phyloP scores from a whole-genome alignment of 30 jellyfish, hydroid and myxozoan genomes.

The Turritopsis dohrnii region DNA sequence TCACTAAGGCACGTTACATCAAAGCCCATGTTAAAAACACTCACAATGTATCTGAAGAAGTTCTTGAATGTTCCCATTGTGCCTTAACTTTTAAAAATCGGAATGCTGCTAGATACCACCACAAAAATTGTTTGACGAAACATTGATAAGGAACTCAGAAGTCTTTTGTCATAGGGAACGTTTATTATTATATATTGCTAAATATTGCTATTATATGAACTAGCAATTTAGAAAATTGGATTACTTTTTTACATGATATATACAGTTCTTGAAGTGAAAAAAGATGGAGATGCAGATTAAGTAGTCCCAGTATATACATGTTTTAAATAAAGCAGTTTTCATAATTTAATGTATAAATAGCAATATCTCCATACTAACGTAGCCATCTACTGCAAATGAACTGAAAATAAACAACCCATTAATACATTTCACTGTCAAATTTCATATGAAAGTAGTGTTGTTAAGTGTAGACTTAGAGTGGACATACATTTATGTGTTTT shows the following conservation, averaged over 20 bases:
- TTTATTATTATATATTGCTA: background rate
- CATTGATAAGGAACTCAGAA: background rate
- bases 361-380: background rate
- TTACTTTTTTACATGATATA: no score
- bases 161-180: background rate
- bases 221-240: background rate
- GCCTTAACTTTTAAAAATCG: background rate
- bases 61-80: background rate
- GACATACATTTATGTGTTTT: background rate
- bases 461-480: background rate
- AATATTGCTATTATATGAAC: background rate
- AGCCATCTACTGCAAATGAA: background rate
- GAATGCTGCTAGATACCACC: background rate
- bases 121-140: background rate
- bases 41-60: background rate
- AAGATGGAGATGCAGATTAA: no score
- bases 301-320: no score
- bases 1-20: background rate
- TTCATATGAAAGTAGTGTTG: background rate
- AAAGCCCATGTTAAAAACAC: background rate
- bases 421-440: background rate
- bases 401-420: background rate
- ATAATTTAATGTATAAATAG: background rate
- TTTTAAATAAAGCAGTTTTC: background rate
- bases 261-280: no score